Conservation (phyloP, 2,113 vertebrate species). For the Mastomys coucha region DNA sequence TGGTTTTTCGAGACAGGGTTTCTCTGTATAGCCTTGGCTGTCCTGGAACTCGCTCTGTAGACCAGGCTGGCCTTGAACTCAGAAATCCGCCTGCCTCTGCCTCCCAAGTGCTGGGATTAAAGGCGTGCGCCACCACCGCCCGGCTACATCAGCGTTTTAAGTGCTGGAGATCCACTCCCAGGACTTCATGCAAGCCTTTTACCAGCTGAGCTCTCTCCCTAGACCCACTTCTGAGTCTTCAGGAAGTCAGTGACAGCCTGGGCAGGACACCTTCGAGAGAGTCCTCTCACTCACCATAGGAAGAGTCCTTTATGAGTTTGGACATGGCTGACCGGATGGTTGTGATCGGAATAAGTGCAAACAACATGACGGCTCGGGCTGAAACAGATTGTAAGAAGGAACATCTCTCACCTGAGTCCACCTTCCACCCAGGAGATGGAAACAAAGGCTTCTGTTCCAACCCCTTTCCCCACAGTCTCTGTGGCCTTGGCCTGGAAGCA, state of each 20-base stretch:
- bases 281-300: conserved; percentile 90
- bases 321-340: conserved; percentile 96
- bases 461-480: background rate
- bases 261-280: background rate
- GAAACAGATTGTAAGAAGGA: conserved; percentile 69
- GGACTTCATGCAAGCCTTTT: background rate
- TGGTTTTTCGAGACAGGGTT: too few relatives aligned
- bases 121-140: too few relatives aligned
- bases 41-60: too few relatives aligned
- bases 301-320: conserved; percentile 91
- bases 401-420: background rate
- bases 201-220: background rate
- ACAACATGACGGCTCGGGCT: conserved; percentile 94
- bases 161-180: background rate
- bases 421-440: background rate
- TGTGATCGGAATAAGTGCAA: conserved; percentile 95
- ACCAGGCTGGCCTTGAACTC: too few relatives aligned
- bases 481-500: background rate
- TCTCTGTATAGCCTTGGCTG: too few relatives aligned
- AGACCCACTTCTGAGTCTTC: background rate
- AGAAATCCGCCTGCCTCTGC: too few relatives aligned
- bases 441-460: background rate
- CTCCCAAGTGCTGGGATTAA: too few relatives aligned
- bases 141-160: too few relatives aligned
- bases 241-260: background rate